Conservation (phyloP, 2,113 vertebrate species). For the Sebastes fasciatus region DNA sequence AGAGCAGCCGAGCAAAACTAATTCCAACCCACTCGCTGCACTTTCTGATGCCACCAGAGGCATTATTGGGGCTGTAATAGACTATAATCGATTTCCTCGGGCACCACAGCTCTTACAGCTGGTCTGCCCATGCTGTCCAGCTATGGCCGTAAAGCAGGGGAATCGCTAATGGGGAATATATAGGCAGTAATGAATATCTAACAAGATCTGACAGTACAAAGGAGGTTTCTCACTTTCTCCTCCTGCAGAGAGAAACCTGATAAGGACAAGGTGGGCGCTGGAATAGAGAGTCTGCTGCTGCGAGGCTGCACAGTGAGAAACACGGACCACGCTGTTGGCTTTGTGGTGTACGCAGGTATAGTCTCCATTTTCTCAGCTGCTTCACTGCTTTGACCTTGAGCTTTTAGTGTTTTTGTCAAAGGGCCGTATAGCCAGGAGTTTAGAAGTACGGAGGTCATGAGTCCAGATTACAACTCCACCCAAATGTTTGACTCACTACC, state of each 20-base stretch:
- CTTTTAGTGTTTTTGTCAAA: neutral
- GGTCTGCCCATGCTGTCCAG: conserved; percentile 49
- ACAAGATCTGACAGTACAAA: conserved; percentile 68
- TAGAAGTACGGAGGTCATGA: neutral
- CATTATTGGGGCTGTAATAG: conserved; percentile 68
- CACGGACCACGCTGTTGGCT: conserved; percentile 91
- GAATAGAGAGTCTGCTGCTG: conserved; percentile 92
- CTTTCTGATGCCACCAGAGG: conserved; percentile 56
- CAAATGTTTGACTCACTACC: neutral
- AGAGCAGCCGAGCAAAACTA: conserved; percentile 64
- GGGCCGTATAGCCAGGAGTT: neutral
- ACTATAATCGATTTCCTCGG: conserved; percentile 73
- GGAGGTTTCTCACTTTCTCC: conserved; percentile 61
- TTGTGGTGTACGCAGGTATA: conserved; percentile 95
- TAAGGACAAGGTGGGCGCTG: conserved; percentile 86
- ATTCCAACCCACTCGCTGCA: conserved; percentile 64
- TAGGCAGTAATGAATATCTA: conserved; percentile 71
- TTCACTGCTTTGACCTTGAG: conserved; percentile 22
- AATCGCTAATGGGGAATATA: conserved; percentile 64
- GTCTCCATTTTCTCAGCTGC: conserved; percentile 10
- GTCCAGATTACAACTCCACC: neutral
- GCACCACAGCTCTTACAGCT: conserved; percentile 59
- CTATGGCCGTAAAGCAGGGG: conserved; percentile 49
- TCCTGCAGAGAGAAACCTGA: conserved; percentile 88
- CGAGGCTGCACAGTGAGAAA: conserved; percentile 94